Base-by-base conservation (phyloP, 2,888 invertebrate genomes). In the Asteroscopus sphinx region DNA sequence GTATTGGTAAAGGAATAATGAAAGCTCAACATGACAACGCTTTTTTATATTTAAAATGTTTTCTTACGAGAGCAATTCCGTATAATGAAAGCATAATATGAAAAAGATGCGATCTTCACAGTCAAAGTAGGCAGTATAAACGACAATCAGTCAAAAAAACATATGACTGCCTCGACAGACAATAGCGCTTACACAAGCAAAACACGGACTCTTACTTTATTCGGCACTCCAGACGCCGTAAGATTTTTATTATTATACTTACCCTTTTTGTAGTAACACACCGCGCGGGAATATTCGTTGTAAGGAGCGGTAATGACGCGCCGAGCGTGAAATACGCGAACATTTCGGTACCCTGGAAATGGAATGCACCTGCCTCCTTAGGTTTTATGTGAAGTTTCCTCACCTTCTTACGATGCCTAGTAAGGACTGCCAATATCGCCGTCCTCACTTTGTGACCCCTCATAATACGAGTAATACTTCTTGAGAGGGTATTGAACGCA, bases 301-400 rank as follows among this genome's bases (percentile, higher is more conserved):
- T 84, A 86, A 84, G 86, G 83, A 81, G 85, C 79, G 77, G 88
- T 90, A 92, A 92, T 88, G 90, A 90, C 85, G 87, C 89, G 86
- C 84, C 87, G 88, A 86, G 88, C 89, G 92, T 93, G 89, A 94
- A 93, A 93, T 92, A 93, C 92, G 88, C 86, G 81, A 83, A 88
- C 92, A 90, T 93, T 93, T 89, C 82, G 90, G 86, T 86, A 84
- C 91, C 90, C 86, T 85, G 83, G 85, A 91, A 93, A 93, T 93
- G 92, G 92, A 91, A 92, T 92, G 92, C 92, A 93, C 93, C 93
- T 93, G 93, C 90, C 91, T 93, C 93, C 91, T 92, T 90, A 92
- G 86, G 92, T 92, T 93, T 93, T 93, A 93, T 92, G 93, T 87
- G 91, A 90, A 91, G 86, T 93, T 92, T 89, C 89, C 91, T 91